Conservation (phyloP, 2,113 vertebrate species). For the Eleginops maclovinus region DNA sequence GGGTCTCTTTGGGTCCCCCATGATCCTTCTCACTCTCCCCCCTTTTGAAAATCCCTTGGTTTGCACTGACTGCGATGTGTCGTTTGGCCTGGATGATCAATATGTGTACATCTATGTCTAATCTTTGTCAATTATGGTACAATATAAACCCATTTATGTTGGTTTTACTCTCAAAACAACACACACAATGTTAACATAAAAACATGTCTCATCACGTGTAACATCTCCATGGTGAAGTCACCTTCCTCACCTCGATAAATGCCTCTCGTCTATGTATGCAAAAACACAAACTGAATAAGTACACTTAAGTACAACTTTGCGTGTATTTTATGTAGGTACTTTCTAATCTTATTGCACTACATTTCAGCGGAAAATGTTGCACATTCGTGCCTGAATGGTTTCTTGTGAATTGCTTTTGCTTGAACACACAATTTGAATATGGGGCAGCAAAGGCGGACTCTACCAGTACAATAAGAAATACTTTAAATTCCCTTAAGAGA, state of each 20-base stretch:
- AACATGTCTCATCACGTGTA: conserved; percentile 15
- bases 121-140: conserved; percentile 53
- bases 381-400: neutral
- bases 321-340: neutral
- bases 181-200: neutral
- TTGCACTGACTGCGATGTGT: conserved; percentile 22
- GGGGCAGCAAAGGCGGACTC: neutral
- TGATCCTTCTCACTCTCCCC: conserved; percentile 56
- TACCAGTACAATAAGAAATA: neutral
- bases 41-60: conserved; percentile 44
- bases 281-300: neutral
- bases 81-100: conserved; percentile 67
- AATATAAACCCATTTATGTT: conserved; percentile 36
- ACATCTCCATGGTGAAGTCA: conserved; percentile 34
- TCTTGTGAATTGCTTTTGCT: neutral
- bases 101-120: conserved; percentile 62
- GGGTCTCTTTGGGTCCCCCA: conserved; percentile 69
- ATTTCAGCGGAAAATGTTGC: neutral
- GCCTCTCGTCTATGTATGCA: neutral
- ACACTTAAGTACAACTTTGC: neutral
- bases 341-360: neutral
- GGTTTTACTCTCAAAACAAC: conserved; percentile 30
- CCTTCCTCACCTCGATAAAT: conserved; percentile 7
- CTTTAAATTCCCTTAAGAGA: neutral
- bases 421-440: neutral